A percentile compares a stretch with the other conserved stretches of the same genome.
Conservation (phyloP, 2,888 invertebrate species). For the Hypomecis atomaria region DNA sequence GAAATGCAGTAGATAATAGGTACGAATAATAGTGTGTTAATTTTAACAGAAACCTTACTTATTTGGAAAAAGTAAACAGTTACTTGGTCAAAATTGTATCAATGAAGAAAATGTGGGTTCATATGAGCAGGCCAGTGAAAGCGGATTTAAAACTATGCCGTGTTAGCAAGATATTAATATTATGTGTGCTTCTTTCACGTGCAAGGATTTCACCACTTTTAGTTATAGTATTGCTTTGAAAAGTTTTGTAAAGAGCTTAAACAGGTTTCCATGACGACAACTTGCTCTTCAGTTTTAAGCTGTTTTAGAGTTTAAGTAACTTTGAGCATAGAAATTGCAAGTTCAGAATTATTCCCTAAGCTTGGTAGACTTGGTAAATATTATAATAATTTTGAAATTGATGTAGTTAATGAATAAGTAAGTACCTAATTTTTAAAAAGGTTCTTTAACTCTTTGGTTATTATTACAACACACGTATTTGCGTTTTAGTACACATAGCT, state of each 20-base stretch:
- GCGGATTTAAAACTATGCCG: background rate
- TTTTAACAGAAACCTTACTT: too few species aligned
- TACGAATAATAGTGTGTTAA: too few species aligned
- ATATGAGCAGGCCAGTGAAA: background rate
- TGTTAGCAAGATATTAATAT: background rate
- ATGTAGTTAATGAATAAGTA: too few species aligned
- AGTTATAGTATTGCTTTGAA: slow-evolving; percentile 27
- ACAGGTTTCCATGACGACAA: slow-evolving; percentile 26
- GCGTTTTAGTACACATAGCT: too few species aligned
- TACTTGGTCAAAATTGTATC: too few species aligned
- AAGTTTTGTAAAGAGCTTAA: slow-evolving; percentile 27
- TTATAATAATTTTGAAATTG: too few species aligned
- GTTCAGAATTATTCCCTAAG: slow-evolving; percentile 14
- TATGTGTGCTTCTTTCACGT: background rate
- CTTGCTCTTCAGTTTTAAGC: slow-evolving; percentile 23
- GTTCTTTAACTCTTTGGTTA: too few species aligned
- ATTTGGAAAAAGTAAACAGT: background rate
- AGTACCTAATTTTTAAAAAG: too few species aligned
- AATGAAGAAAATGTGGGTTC: too few species aligned
- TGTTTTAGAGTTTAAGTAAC: slow-evolving; percentile 15
- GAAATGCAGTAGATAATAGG: too few species aligned
- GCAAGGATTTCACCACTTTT: slow-evolving; percentile 18
- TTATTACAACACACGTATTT: too few species aligned
- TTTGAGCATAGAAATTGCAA: slow-evolving; percentile 17
- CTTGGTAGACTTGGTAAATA: background rate